Percentiles rank a stretch among this genome's conserved stretches.
Conservation (phyloP, 2,113 vertebrate species). For the Spermophilus dauricus region DNA sequence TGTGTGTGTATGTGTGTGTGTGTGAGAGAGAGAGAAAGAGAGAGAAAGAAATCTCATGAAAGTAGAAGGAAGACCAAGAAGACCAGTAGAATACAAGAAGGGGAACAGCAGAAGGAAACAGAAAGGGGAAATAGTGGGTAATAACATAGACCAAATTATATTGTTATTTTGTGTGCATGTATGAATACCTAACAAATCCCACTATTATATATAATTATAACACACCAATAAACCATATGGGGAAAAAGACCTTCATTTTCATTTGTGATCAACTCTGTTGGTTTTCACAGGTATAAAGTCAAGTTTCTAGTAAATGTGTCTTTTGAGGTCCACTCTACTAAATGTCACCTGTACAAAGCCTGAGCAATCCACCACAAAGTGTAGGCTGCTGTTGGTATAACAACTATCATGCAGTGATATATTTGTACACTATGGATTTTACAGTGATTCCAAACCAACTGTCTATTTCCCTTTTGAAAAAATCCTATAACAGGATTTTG, state of each 20-base stretch:
- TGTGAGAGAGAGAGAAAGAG: too few species aligned
- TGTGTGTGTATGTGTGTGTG: too few species aligned
- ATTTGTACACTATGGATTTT: neutral
- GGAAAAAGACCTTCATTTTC: neutral
- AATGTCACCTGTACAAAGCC: neutral
- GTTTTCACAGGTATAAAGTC: conserved; percentile 5
- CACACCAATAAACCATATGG: too few species aligned
- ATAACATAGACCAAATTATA: too few species aligned
- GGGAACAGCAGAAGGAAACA: too few species aligned
- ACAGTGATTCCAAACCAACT: neutral
- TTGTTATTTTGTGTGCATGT: too few species aligned
- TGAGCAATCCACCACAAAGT: neutral
- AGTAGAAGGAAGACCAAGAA: too few species aligned
- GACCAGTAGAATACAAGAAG: too few species aligned
- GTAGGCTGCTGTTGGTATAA: neutral
- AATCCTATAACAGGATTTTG: neutral
- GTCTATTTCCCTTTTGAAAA: neutral
- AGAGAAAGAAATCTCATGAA: too few species aligned
- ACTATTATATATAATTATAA: too few species aligned
- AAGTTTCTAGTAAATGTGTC: neutral
- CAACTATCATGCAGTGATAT: neutral
- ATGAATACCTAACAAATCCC: too few species aligned
- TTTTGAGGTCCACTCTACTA: neutral
- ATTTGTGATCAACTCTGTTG: neutral
- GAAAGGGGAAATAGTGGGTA: too few species aligned